These are phyloP conservation scores for Agrochola circellaris DNA, from an alignment of 2,888 invertebrate genomes.

Conservation along the genomic window DNA sequence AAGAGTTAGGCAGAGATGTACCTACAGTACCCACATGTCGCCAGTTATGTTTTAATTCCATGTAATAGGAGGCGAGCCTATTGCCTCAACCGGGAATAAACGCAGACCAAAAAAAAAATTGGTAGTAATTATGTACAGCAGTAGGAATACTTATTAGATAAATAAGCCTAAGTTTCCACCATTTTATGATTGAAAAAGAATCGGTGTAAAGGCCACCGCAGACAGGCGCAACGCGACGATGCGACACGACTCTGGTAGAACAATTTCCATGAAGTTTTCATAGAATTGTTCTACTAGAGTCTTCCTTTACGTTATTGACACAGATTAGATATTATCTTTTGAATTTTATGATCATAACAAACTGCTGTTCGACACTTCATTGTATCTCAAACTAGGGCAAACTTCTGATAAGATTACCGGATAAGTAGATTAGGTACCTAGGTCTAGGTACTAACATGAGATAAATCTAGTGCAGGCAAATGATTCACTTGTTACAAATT, in stretches of 20 bases:
- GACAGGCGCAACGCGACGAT: too few relatives aligned
- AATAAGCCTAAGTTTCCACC: background rate
- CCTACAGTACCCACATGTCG: background rate
- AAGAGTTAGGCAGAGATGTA: background rate
- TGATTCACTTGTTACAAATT: background rate
- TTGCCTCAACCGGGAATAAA: background rate
- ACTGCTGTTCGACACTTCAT: background rate
- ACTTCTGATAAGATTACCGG: constrained; percentile 19
- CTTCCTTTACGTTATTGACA: background rate
- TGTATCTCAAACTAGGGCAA: constrained; percentile 4
- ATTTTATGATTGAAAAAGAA: background rate
- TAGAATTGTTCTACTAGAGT: too few relatives aligned
- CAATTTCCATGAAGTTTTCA: too few relatives aligned
- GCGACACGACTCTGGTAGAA: too few relatives aligned
- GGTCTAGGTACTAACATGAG: background rate
- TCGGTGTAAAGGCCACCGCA: too few relatives aligned
- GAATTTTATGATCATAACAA: background rate
- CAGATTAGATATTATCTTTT: background rate
- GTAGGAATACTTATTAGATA: too few relatives aligned
- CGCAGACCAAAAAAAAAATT: too few relatives aligned
- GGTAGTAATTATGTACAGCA: too few relatives aligned
- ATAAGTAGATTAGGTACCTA: background rate
- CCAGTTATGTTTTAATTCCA: background rate
- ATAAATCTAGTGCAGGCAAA: background rate
- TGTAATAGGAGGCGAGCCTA: background rate